phyloP scores from a whole-genome alignment of 2,888 invertebrate species.

The Rhogogaster chlorosoma region DNA sequence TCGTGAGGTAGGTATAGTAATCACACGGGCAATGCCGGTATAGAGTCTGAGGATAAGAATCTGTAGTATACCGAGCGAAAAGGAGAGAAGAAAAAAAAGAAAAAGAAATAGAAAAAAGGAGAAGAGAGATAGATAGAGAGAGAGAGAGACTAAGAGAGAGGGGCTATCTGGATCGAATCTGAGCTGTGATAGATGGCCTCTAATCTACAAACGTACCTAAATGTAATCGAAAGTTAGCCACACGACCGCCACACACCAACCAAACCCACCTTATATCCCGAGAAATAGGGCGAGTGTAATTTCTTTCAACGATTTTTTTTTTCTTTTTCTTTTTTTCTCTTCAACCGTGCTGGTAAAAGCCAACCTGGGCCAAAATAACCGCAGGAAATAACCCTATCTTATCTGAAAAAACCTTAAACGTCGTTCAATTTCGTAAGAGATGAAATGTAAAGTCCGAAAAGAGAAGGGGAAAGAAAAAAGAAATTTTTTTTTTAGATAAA shows the following conservation, averaged over 20 bases:
- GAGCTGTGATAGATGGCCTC: constrained; percentile 70
- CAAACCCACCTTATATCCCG: not conserved
- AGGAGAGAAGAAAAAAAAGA: not conserved
- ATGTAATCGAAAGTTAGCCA: constrained; percentile 51
- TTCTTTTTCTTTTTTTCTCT: not conserved
- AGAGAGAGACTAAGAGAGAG: not conserved
- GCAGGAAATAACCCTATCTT: not conserved
- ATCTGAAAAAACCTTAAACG: not conserved
- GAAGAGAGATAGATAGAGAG: too few species aligned
- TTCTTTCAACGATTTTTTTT: constrained; percentile 26
- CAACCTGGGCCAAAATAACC: not conserved
- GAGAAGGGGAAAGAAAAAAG: not conserved
- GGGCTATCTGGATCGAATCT: constrained; percentile 70
- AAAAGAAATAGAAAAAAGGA: not conserved
- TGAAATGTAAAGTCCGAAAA: not conserved
- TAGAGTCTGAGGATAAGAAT: constrained; percentile 1
- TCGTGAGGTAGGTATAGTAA: not conserved
- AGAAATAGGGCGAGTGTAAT: constrained; percentile 35
- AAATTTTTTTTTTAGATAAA: not conserved
- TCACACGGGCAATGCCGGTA: not conserved
- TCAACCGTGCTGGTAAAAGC: not conserved
- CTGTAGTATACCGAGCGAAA: not conserved
- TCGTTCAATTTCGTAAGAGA: not conserved
- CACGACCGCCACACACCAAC: not conserved
- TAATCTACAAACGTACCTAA: constrained; percentile 63